Evolutionary conservation across 2,113 vertebrate genomes (phyloP).

Genomic region (Nansenia antarctica): DNA sequence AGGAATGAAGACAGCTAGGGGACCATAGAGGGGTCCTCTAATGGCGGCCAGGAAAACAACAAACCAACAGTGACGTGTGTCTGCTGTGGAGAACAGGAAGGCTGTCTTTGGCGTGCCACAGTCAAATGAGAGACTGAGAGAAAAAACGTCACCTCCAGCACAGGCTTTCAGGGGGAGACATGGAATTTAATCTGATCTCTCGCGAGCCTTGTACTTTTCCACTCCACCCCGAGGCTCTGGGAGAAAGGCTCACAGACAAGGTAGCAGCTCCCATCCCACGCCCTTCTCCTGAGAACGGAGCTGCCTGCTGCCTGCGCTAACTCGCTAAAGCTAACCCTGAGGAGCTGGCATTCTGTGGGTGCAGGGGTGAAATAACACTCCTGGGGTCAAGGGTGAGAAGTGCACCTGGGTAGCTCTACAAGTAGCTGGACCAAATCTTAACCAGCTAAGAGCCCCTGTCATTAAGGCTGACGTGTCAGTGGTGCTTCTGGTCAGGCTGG

Average conservation of each 20-base stretch:
- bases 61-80: neutral
- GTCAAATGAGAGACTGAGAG: neutral
- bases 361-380: no score
- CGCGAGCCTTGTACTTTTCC: conserved; percentile 34
- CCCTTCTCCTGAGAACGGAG: no score
- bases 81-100: neutral
- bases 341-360: neutral
- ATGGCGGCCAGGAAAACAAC: neutral
- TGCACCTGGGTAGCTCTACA: no score
- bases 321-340: neutral
- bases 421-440: no score
- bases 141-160: neutral
- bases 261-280: no score
- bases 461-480: neutral
- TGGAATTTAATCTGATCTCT: conserved; percentile 42
- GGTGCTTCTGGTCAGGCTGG: neutral
- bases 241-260: neutral
- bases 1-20: neutral
- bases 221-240: conserved; percentile 28
- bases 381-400: no score
- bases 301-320: neutral
- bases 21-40: neutral
- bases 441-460: no score
- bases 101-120: neutral
- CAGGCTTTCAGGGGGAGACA: conserved; percentile 18